Conservation (phyloP, 2,113 vertebrate species). For the Trogon surrucura region DNA sequence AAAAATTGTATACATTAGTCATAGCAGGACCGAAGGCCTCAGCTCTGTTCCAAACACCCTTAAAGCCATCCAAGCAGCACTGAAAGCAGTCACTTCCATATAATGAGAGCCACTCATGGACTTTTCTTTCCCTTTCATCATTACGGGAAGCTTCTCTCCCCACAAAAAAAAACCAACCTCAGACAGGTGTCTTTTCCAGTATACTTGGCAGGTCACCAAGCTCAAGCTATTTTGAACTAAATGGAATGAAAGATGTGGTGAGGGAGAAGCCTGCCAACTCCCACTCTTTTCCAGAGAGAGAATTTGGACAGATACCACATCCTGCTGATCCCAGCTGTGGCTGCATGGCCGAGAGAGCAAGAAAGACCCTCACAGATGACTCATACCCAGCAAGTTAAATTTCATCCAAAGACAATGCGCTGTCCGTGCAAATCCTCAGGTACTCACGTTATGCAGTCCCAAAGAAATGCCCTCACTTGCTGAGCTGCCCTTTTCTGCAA, state of each 20-base stretch:
- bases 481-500: neutral
- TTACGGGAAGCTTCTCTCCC: neutral
- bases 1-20: neutral
- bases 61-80: neutral
- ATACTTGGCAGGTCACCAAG: slow-evolving; percentile 4
- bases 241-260: neutral
- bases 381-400: neutral
- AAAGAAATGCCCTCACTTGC: neutral
- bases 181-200: slow-evolving; percentile 39
- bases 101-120: neutral
- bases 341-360: neutral
- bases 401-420: neutral
- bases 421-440: neutral
- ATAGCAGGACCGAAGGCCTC: neutral
- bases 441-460: neutral
- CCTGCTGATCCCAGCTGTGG: slow-evolving; percentile 61
- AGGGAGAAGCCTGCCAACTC: slow-evolving; percentile 40
- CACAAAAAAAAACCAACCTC: neutral
- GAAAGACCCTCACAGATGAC: neutral
- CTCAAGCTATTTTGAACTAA: slow-evolving; percentile 23
- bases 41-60: neutral
- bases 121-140: neutral
- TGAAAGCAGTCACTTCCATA: neutral
- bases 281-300: neutral
- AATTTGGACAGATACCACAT: slow-evolving; percentile 43